phyloP scores from a whole-genome alignment of 2,888 invertebrate species.

The Spatulosminthurus flaviceps region DNA sequence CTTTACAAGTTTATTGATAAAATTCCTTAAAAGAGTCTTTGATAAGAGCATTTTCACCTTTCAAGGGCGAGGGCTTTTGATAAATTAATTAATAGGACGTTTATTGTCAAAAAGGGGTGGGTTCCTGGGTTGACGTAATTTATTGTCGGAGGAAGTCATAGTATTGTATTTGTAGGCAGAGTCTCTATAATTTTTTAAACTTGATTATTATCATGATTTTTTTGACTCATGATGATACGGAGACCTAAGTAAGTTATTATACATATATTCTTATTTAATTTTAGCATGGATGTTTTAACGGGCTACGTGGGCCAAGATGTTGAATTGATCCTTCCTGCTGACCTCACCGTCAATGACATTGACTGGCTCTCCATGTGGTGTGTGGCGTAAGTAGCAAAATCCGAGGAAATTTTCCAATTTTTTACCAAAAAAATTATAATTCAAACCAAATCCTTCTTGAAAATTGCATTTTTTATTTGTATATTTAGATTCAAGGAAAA shows the following conservation, averaged over 20 bases:
- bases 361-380: constrained; percentile 93
- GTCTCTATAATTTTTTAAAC: too few relatives aligned
- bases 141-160: background rate
- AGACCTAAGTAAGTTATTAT: too few relatives aligned
- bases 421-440: constrained; percentile 67
- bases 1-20: too few relatives aligned
- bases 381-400: constrained; percentile 67
- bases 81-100: background rate
- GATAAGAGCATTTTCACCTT: too few relatives aligned
- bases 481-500: constrained; percentile 74
- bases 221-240: too few relatives aligned
- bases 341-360: constrained; percentile 86
- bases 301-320: constrained; percentile 92
- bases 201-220: too few relatives aligned
- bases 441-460: too few relatives aligned
- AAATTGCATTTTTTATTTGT: background rate
- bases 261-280: too few relatives aligned
- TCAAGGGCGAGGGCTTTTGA: background rate
- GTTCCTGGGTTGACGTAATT: background rate
- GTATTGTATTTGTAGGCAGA: background rate
- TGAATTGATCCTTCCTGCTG: constrained; percentile 85
- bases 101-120: background rate
- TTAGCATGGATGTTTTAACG: constrained; percentile 77
- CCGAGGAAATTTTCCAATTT: background rate
- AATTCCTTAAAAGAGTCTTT: too few relatives aligned